These are phyloP conservation scores for Drosophila heteroneura DNA, from an alignment of 2,888 invertebrate species.

Conservation along the genomic window DNA sequence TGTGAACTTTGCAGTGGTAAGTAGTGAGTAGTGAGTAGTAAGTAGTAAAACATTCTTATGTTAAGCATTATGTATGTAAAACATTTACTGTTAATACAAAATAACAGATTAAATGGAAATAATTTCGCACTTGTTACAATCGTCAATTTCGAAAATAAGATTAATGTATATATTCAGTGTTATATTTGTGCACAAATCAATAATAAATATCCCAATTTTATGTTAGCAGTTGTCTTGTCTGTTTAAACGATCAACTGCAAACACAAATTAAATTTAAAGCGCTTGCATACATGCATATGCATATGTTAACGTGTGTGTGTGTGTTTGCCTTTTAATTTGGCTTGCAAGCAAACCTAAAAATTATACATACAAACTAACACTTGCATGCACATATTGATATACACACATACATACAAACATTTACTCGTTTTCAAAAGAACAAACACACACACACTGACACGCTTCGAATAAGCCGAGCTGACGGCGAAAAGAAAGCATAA, in stretches of 20 bases:
- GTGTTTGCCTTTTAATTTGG: neutral
- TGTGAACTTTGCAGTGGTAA: neutral
- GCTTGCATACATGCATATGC: neutral
- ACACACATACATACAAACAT: slow-evolving; percentile 7
- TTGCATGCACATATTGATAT: neutral
- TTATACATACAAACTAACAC: neutral
- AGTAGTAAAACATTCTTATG: neutral
- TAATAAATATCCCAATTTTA: neutral
- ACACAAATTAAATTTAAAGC: neutral
- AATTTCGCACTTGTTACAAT: neutral
- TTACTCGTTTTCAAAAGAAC: slow-evolving; percentile 30
- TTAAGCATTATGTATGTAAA: neutral
- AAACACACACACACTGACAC: slow-evolving; percentile 15
- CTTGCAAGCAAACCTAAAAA: neutral
- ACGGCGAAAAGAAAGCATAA: slow-evolving; percentile 63
- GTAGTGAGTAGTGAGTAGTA: neutral
- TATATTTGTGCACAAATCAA: neutral
- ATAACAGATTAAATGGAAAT: neutral
- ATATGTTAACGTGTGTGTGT: slow-evolving; percentile 2
- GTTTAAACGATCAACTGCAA: neutral
- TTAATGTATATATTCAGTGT: neutral
- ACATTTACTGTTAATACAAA: neutral
- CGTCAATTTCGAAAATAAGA: neutral
- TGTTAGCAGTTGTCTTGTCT: neutral
- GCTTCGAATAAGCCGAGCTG: slow-evolving; percentile 18